Conservation (phyloP, 2,113 vertebrate species). For the Enhydra lutris region DNA sequence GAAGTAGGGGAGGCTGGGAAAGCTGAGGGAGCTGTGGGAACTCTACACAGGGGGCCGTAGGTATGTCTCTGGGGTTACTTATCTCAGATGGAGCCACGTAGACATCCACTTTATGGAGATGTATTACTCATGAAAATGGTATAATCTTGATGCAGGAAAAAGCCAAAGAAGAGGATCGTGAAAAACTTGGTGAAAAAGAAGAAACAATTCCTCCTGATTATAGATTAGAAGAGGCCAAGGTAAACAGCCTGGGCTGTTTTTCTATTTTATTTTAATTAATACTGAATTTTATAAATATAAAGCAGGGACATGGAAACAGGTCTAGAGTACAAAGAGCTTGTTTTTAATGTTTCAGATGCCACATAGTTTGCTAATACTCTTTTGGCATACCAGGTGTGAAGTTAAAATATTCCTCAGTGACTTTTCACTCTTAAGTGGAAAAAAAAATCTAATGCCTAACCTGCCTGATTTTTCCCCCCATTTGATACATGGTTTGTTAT, state of each 20-base stretch:
- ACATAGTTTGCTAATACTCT: not conserved
- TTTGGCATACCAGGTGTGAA: not conserved
- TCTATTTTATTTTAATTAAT: not conserved
- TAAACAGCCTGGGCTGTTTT: conserved; percentile 52
- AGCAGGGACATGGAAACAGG: not conserved
- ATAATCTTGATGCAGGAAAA: conserved; percentile 75
- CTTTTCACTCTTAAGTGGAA: not conserved
- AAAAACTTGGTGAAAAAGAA: conserved; percentile 86
- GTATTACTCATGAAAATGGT: not conserved
- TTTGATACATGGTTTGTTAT: not conserved
- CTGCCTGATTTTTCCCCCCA: not conserved
- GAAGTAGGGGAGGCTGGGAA: not conserved
- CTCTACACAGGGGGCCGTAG: too few relatives aligned
- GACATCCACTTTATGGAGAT: not conserved
- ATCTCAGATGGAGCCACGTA: not conserved
- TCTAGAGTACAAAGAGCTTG: not conserved
- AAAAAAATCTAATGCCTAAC: not conserved
- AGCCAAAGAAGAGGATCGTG: conserved; percentile 72
- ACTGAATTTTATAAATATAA: not conserved
- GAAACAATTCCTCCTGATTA: conserved; percentile 84
- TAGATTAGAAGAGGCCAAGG: conserved; percentile 79
- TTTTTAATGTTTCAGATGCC: not conserved
- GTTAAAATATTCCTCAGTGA: not conserved
- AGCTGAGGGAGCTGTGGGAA: not conserved
- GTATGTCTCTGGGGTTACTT: not conserved